Evolutionary conservation across 1,140 invertebrate genomes (phyloP).

Genomic region (Hermatobates lingyangjiaoensis): DNA sequence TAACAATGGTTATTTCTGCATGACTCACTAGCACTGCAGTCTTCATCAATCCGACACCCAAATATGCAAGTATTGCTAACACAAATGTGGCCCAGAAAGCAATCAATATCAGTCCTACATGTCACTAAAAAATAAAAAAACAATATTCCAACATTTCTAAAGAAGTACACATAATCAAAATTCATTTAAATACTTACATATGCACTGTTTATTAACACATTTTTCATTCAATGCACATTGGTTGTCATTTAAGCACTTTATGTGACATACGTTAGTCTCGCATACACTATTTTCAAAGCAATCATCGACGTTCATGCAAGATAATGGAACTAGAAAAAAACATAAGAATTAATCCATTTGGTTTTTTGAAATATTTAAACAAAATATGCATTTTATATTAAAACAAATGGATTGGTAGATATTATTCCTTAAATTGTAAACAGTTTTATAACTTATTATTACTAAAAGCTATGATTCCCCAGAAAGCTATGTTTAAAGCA

Average conservation of each 20-base stretch:
- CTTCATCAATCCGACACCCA: conserved; percentile 68
- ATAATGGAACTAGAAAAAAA: conserved; percentile 42
- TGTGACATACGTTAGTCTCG: conserved; percentile 55
- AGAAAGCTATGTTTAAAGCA: too few relatives aligned
- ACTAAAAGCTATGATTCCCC: too few relatives aligned
- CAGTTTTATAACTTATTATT: too few relatives aligned
- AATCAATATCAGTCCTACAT: conserved; percentile 75
- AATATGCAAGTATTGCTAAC: conserved; percentile 63
- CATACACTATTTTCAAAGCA: conserved; percentile 49
- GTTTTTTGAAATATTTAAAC: conserved; percentile 1
- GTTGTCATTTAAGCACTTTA: conserved; percentile 51
- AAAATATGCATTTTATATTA: too few relatives aligned
- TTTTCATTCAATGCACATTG: conserved; percentile 82
- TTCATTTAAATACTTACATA: conserved; percentile 36
- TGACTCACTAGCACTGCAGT: conserved; percentile 62
- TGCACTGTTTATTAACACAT: conserved; percentile 59
- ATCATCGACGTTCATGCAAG: conserved; percentile 46
- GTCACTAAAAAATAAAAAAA: conserved; percentile 52
- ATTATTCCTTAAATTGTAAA: too few relatives aligned
- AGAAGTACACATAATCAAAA: not conserved
- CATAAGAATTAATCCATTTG: not conserved
- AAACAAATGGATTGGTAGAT: too few relatives aligned
- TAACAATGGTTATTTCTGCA: conserved; percentile 59
- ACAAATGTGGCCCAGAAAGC: conserved; percentile 77
- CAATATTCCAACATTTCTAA: conserved; percentile 7